Conservation (phyloP, 1,140 invertebrate genomes). For the Reticulitermes speratus region DNA sequence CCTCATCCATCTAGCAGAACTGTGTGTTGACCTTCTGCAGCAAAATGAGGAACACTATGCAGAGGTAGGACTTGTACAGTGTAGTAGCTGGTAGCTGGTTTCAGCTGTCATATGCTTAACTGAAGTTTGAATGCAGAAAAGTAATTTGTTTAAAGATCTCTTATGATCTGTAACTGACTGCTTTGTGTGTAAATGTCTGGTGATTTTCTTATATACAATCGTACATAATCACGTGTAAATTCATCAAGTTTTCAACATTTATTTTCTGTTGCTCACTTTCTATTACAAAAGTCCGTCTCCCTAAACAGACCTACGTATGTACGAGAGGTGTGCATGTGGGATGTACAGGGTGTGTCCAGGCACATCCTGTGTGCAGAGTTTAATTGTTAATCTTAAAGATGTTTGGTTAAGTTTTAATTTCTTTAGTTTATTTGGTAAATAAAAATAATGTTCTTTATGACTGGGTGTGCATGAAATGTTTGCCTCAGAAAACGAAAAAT, state of each 20-base stretch:
- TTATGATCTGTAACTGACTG: not conserved
- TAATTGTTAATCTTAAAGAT: too few species aligned
- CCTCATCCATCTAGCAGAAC: slow-evolving; percentile 93
- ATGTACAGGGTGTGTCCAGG: too few species aligned
- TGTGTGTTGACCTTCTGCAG: slow-evolving; percentile 97
- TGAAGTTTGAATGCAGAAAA: too few species aligned
- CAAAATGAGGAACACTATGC: slow-evolving; percentile 99
- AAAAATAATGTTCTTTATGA: too few species aligned
- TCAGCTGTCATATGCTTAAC: too few species aligned
- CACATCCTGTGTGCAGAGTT: too few species aligned
- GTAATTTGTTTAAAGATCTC: slow-evolving; percentile 46
- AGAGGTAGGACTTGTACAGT: slow-evolving; percentile 73
- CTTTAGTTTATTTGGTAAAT: too few species aligned
- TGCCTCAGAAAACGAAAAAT: too few species aligned
- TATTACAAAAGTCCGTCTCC: not conserved
- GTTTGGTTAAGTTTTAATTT: too few species aligned
- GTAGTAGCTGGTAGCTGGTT: not conserved
- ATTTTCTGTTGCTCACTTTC: not conserved
- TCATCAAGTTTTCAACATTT: not conserved
- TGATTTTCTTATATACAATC: slow-evolving; percentile 23
- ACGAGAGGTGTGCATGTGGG: not conserved
- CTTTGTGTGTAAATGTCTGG: slow-evolving; percentile 14
- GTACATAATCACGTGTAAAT: not conserved
- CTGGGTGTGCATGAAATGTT: too few species aligned
- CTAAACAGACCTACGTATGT: not conserved